Percentiles rank a stretch among this genome's conserved stretches.
phyloP scores from a whole-genome alignment of 2,113 vertebrate species.

The Panthera tigris region DNA sequence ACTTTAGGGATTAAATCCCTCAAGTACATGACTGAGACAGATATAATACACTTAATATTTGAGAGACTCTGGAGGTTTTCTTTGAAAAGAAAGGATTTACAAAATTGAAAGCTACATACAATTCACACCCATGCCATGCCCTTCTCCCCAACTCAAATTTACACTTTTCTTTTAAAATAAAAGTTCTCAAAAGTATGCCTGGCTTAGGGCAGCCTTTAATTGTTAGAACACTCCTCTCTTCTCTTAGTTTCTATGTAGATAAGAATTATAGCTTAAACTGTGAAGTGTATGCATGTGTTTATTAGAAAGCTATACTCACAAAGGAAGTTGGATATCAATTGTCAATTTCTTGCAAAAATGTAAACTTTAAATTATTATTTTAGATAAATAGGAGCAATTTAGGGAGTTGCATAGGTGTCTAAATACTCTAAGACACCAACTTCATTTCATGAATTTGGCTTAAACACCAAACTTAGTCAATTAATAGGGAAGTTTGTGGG shows the following conservation, averaged over 20 bases:
- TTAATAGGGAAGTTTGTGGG: not conserved
- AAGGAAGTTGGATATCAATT: slow-evolving; percentile 59
- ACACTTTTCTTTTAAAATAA: not conserved
- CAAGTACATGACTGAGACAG: slow-evolving; percentile 52
- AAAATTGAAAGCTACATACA: slow-evolving; percentile 70
- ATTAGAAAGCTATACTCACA: slow-evolving; percentile 54
- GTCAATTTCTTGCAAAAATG: slow-evolving; percentile 65
- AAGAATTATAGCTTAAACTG: slow-evolving; percentile 59
- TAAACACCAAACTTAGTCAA: slow-evolving; percentile 38
- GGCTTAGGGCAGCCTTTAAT: slow-evolving; percentile 26
- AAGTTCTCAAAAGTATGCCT: slow-evolving; percentile 44
- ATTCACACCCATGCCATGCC: not conserved
- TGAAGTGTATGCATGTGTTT: not conserved
- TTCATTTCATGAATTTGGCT: slow-evolving; percentile 47
- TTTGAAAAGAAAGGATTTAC: slow-evolving; percentile 70
- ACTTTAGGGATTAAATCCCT: slow-evolving; percentile 73
- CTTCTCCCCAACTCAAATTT: slow-evolving; percentile 5
- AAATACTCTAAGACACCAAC: slow-evolving; percentile 53
- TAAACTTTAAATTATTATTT: slow-evolving; percentile 63
- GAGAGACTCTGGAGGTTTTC: slow-evolving; percentile 34
- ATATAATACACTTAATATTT: slow-evolving; percentile 65
- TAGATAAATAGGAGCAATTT: slow-evolving; percentile 43
- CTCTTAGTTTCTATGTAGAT: slow-evolving; percentile 50
- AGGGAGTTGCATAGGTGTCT: not conserved
- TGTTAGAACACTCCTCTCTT: not conserved